These are phyloP conservation scores for Alectura lathami DNA, from an alignment of 2,113 vertebrate genomes.

Conservation along the genomic window DNA sequence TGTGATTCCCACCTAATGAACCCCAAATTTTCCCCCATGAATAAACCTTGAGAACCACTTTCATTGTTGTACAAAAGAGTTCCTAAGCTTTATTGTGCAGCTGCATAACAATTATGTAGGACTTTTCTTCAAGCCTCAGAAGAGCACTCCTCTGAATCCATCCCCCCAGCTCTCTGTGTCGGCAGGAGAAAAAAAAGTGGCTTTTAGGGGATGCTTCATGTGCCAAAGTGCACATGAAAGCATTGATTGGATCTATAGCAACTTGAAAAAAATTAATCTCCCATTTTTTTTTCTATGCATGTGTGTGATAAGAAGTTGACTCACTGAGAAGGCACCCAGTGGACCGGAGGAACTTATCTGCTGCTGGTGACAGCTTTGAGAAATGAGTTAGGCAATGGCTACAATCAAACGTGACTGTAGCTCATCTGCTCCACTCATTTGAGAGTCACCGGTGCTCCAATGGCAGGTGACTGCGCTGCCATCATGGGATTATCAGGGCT, in stretches of 20 bases:
- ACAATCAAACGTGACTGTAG: neutral
- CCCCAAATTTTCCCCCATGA: neutral
- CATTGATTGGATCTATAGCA: too few species aligned
- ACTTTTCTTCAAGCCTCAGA: neutral
- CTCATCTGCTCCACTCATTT: neutral
- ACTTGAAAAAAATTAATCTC: neutral
- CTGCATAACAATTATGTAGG: neutral
- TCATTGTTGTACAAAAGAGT: neutral
- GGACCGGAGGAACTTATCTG: neutral
- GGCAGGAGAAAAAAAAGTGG: neutral
- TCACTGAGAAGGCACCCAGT: neutral
- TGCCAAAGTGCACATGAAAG: neutral
- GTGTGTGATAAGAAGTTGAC: neutral
- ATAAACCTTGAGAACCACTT: neutral
- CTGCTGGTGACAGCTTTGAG: neutral
- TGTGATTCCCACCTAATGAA: neutral
- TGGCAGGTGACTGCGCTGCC: neutral
- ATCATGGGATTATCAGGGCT: neutral
- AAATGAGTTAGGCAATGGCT: neutral
- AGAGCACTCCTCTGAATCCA: fast-evolving
- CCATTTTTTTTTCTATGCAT: neutral
- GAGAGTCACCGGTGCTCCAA: neutral
- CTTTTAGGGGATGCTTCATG: neutral
- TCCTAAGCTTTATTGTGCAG: neutral
- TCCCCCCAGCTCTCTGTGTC: neutral